Evolutionary conservation across 2,888 invertebrate species (phyloP).

Genomic region (Xanthostigma xanthostigma): DNA sequence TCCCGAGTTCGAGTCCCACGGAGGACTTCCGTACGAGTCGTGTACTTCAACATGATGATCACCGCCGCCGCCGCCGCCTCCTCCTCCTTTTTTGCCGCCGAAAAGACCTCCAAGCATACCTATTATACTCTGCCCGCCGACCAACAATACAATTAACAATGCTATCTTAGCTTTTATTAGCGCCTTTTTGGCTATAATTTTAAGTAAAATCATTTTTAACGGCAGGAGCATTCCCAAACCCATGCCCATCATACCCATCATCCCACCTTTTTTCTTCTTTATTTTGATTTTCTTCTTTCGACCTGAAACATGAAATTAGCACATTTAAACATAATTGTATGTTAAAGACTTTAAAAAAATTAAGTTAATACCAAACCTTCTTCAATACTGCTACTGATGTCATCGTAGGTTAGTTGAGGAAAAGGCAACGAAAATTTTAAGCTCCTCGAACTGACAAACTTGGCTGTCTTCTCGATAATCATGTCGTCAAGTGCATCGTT

Average conservation of each 20-base stretch:
- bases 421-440: conserved; percentile 54
- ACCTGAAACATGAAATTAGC: conserved; percentile 33
- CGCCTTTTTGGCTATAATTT: conserved; percentile 74
- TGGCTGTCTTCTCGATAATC: conserved; percentile 53
- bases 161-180: conserved; percentile 68
- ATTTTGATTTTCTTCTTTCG: conserved; percentile 48
- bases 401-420: conserved; percentile 53
- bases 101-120: conserved; percentile 42
- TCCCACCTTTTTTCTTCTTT: conserved; percentile 81
- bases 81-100: conserved; percentile 46
- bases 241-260: conserved; percentile 88
- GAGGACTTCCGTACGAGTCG: conserved; percentile 13
- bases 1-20: conserved; percentile 20
- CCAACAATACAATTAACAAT: conserved; percentile 62
- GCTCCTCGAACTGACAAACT: conserved; percentile 58
- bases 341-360: too few relatives aligned
- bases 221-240: conserved; percentile 70
- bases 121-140: conserved; percentile 65
- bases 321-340: too few relatives aligned
- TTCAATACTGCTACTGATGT: conserved; percentile 53
- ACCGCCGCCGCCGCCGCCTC: conserved; percentile 26
- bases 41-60: conserved; percentile 21
- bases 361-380: conserved; percentile 40
- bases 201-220: conserved; percentile 63
- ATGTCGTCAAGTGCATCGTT: conserved; percentile 52